Evolutionary conservation across 1,140 invertebrate species (phyloP).

Genomic region (Drosophila erecta): DNA sequence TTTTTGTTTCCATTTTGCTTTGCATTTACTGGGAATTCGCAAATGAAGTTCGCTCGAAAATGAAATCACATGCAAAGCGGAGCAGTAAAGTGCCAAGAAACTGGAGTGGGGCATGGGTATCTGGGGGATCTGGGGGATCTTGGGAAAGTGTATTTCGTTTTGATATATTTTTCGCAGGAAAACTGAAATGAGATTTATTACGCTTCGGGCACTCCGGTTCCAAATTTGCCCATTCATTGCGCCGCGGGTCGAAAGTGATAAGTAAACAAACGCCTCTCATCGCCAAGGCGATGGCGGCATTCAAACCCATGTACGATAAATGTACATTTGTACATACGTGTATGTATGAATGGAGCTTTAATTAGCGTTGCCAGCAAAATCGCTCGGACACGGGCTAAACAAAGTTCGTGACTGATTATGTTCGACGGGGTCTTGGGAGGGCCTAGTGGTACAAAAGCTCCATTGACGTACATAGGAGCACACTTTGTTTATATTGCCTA

Average conservation of each 20-base stretch:
- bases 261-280: constrained; percentile 52
- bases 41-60: constrained; percentile 83
- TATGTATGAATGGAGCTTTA: constrained; percentile 55
- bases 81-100: constrained; percentile 66
- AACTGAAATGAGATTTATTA: constrained; percentile 83
- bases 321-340: too few relatives aligned
- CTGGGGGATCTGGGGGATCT: constrained; percentile 7
- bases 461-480: constrained; percentile 32
- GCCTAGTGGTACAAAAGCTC: constrained; percentile 35
- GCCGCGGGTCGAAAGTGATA: constrained; percentile 46
- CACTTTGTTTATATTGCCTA: constrained; percentile 49
- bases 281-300: constrained; percentile 39
- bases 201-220: constrained; percentile 64
- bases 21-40: constrained; percentile 79
- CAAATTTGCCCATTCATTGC: constrained; percentile 54
- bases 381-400: constrained; percentile 20
- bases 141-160: constrained; percentile 81
- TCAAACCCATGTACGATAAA: constrained; percentile 28
- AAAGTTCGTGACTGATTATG: constrained; percentile 73
- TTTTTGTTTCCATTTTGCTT: constrained; percentile 50
- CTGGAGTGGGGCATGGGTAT: not conserved
- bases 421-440: constrained; percentile 43
- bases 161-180: constrained; percentile 80
- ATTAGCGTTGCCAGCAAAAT: constrained; percentile 78
- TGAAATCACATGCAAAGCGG: constrained; percentile 81